These are phyloP conservation scores for Petromus typicus DNA, from an alignment of 2,113 vertebrate genomes.

Conservation along the genomic window DNA sequence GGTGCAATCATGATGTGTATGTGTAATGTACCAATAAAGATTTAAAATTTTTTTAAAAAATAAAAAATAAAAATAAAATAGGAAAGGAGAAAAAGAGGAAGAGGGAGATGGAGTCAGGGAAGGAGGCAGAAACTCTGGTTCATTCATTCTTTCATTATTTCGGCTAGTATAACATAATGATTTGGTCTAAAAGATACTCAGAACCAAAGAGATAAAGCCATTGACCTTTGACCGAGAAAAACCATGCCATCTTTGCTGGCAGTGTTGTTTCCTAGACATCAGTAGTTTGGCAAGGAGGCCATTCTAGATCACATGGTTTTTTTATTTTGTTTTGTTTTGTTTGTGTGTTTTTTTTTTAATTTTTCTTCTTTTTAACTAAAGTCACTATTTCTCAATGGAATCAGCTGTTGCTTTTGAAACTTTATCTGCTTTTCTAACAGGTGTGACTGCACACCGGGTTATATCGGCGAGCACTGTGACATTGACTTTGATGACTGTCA, in stretches of 20 bases:
- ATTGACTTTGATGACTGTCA: constrained; percentile 95
- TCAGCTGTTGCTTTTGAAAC: neutral
- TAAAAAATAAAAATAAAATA: too few species aligned
- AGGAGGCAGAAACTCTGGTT: neutral
- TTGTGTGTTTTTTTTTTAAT: too few species aligned
- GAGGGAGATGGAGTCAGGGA: rapidly evolving
- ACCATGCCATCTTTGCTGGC: neutral
- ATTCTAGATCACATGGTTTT: neutral
- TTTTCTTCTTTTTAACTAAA: neutral
- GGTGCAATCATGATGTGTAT: too few species aligned
- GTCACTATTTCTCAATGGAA: neutral
- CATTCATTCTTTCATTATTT: neutral
- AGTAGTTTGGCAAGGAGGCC: neutral
- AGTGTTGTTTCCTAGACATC: neutral
- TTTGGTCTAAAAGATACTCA: neutral
- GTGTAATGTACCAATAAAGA: too few species aligned
- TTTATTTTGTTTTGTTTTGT: too few species aligned
- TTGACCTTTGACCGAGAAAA: neutral
- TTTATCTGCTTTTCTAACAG: constrained; percentile 83
- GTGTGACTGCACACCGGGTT: constrained; percentile 98
- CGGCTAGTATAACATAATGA: neutral
- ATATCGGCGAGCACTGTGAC: constrained; percentile 95
- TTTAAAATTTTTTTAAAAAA: too few species aligned
- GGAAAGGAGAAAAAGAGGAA: neutral
- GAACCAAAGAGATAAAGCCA: neutral